Conservation (phyloP, 1,140 invertebrate species). For the Heliconius hermathena region DNA sequence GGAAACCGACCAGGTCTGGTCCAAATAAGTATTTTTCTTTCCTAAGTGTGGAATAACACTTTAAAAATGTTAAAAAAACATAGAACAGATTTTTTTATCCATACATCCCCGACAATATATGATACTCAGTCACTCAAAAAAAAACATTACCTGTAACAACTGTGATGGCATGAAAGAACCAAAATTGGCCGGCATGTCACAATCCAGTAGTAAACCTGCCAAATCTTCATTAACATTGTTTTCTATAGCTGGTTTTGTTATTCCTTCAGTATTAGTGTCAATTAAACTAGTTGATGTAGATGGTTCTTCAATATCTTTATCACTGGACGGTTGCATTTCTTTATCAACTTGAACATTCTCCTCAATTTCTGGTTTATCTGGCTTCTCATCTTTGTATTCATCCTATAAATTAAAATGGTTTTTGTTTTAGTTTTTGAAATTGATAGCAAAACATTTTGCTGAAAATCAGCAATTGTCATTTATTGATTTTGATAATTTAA, state of each 20-base stretch:
- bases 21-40: too few species aligned
- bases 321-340: constrained; percentile 47
- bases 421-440: neutral
- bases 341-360: constrained; percentile 37
- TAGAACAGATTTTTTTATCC: too few species aligned
- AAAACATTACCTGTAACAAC: constrained; percentile 64
- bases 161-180: constrained; percentile 79
- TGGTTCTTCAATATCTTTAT: constrained; percentile 47
- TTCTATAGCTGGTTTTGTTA: constrained; percentile 22
- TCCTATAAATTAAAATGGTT: constrained; percentile 56
- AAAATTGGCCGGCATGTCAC: constrained; percentile 62
- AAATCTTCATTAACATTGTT: constrained; percentile 60
- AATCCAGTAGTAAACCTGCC: constrained; percentile 66
- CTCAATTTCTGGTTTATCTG: constrained; percentile 45
- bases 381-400: constrained; percentile 77
- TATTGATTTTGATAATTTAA: too few species aligned
- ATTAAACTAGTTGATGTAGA: constrained; percentile 57
- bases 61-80: too few species aligned
- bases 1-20: too few species aligned
- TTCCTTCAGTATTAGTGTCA: constrained; percentile 47
- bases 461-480: too few species aligned
- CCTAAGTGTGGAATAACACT: too few species aligned
- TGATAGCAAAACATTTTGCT: too few species aligned
- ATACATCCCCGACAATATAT: too few species aligned
- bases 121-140: neutral